Conservation (phyloP, 2,797 vertebrate genomes). For the Sebastes cheni region DNA sequence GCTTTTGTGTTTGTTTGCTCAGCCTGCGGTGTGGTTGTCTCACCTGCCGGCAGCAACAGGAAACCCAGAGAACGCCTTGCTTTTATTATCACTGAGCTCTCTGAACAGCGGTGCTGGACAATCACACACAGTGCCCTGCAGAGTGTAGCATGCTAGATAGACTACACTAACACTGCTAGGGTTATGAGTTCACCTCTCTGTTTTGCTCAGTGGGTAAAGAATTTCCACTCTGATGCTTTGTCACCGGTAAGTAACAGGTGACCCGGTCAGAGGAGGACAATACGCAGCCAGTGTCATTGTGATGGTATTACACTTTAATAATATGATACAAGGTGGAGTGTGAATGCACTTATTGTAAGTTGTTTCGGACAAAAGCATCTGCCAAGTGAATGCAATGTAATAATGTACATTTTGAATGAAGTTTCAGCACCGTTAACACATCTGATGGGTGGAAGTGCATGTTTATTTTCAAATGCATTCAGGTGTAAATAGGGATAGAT, state of each 20-base stretch:
- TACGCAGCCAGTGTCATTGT: not conserved
- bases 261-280: not conserved
- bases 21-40: not conserved
- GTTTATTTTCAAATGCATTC: not conserved
- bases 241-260: not conserved
- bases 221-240: not conserved
- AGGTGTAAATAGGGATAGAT: not conserved
- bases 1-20: not conserved
- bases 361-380: not conserved
- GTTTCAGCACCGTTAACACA: not conserved
- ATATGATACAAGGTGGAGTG: not conserved
- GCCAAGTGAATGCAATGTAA: not conserved
- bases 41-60: not conserved
- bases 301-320: not conserved
- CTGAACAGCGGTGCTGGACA: not conserved
- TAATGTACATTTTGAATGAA: not conserved
- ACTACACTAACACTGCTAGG: not conserved
- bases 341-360: not conserved
- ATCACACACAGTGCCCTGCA: not conserved
- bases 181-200: not conserved
- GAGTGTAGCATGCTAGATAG: not conserved
- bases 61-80: not conserved
- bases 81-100: not conserved
- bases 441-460: not conserved
- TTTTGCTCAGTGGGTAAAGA: not conserved